Base-by-base conservation (phyloP, 2,888 invertebrate genomes). In the Globia sparganii region DNA sequence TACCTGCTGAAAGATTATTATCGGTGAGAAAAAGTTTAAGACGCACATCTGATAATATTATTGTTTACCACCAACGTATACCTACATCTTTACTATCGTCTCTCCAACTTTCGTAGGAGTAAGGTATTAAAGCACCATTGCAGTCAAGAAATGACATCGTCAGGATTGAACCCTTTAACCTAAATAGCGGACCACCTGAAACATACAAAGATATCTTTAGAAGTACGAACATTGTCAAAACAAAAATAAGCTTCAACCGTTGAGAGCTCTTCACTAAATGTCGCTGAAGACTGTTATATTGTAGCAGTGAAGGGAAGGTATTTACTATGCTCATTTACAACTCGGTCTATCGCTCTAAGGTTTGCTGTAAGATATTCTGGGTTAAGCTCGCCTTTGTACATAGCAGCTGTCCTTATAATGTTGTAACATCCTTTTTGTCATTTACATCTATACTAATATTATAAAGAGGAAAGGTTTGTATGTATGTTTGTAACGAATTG, bases 111-210 rank as follows among this genome's bases (percentile, higher is more conserved):
- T 99, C 99, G 92, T 98, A 98, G 64, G 98, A 98, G 92, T 98
- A 98, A 81, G 99, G 98, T 93, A 99, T 98, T 89, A 99, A 97
- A 92, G 98, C 98, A 92, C 99, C 99, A 93, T 98, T 98, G 94
- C 98, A 98, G 97, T 99, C 99, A 94, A 99, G 97, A 97, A 99
- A 99, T 86, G 99, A 98, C 98, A 99, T 98, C 87, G 98, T 98
- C 91, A 99, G 97, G 92, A 99, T 99, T 93, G 99, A 98, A 91
- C 99, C 99, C 97, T 99, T 99, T 96, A 99, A 97, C 96, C 99
- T 98, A 97, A 99, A 99, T 94, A 99, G 98, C 90, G 99, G 99
- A 90, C 99, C 99, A 93, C 99, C 99, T 98, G 96, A 34, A 95
- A 72, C 65, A 78, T 25, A 77, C 13, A 75, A 80, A 43, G 8